Conservation (phyloP, 2,113 vertebrate genomes). For the Hepsetus odoe region DNA sequence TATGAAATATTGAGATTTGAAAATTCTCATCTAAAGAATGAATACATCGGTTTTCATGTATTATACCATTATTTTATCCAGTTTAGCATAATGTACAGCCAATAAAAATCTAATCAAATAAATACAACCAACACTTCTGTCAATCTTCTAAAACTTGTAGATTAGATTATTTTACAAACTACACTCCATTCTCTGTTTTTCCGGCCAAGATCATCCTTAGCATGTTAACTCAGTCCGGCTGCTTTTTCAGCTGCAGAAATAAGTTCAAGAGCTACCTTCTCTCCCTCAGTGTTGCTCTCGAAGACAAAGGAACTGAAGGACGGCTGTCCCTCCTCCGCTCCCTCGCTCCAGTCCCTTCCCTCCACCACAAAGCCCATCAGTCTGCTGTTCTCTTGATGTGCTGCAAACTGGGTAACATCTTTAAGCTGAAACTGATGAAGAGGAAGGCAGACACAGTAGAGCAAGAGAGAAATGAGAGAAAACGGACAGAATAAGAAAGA, state of each 20-base stretch:
- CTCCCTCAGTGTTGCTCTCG: constrained; percentile 97
- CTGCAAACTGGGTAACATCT: constrained; percentile 89
- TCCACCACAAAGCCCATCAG: constrained; percentile 92
- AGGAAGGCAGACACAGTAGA: background rate
- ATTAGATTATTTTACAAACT: no score
- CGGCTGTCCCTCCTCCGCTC: constrained; percentile 72
- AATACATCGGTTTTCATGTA: no score
- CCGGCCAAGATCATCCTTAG: no score
- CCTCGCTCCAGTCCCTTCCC: constrained; percentile 74
- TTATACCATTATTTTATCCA: no score
- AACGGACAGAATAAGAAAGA: background rate
- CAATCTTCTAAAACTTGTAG: no score
- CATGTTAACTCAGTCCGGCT: no score
- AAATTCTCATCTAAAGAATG: background rate
- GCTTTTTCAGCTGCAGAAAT: background rate
- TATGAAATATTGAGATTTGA: constrained; percentile 16
- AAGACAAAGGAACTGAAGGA: constrained; percentile 88
- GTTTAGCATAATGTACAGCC: no score
- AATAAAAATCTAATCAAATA: no score
- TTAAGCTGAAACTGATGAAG: constrained; percentile 85
- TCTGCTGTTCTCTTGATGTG: constrained; percentile 92
- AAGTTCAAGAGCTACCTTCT: constrained; percentile 86
- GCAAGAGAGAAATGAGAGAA: no score
- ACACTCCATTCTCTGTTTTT: no score
- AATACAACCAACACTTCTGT: no score